These are phyloP conservation scores for Callipepla californica DNA, from an alignment of 2,113 vertebrate species.

Conservation along the genomic window DNA sequence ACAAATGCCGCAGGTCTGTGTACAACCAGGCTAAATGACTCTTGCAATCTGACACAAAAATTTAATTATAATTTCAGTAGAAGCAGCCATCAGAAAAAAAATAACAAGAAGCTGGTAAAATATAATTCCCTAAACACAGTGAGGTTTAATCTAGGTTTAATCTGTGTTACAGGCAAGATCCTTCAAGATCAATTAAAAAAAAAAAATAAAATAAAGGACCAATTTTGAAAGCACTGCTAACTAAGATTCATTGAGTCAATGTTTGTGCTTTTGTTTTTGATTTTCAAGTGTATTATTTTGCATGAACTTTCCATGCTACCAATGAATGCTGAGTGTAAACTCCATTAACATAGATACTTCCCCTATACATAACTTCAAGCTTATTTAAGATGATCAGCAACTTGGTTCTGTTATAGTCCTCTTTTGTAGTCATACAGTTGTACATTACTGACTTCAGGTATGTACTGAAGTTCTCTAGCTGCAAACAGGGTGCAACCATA, in stretches of 20 bases:
- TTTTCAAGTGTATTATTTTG: not conserved
- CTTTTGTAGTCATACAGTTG: not conserved
- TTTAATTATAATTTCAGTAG: not conserved
- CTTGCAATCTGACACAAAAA: not conserved
- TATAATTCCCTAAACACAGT: not conserved
- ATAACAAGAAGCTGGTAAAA: not conserved
- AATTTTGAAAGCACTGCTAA: not conserved
- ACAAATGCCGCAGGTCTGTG: not conserved
- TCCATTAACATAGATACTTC: not conserved
- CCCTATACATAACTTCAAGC: not conserved
- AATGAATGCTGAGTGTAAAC: not conserved
- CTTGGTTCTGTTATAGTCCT: not conserved
- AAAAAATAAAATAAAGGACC: not conserved
- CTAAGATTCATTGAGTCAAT: not conserved
- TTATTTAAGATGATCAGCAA: not conserved
- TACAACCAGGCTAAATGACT: not conserved
- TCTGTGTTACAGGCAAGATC: accelerated
- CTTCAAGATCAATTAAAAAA: not conserved
- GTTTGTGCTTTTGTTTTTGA: not conserved
- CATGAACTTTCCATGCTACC: not conserved
- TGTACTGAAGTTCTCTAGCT: not conserved
- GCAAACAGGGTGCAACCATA: not conserved
- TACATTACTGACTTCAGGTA: constrained; percentile 2
- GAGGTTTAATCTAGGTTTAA: not conserved
- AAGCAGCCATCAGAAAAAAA: not conserved